Evolutionary conservation across 2,888 invertebrate genomes (phyloP).

Genomic region (Nomada ruficornis): DNA sequence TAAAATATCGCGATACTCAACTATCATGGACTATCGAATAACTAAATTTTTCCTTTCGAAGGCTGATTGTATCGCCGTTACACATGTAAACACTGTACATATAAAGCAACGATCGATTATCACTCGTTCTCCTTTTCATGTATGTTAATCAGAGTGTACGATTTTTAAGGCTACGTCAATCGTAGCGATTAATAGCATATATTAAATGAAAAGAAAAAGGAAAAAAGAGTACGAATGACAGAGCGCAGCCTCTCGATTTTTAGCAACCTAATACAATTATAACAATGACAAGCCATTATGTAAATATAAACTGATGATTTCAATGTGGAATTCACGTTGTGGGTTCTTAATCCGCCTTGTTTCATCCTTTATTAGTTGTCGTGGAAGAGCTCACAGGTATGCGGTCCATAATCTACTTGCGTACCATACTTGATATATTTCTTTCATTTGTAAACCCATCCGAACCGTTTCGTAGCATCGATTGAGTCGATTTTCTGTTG

Average conservation of each 20-base stretch:
- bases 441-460: not conserved
- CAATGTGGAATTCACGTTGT: slow-evolving; percentile 78
- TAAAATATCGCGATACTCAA: slow-evolving; percentile 36
- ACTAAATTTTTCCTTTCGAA: slow-evolving; percentile 29
- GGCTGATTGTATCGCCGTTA: slow-evolving; percentile 60
- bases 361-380: slow-evolving; percentile 81
- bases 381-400: slow-evolving; percentile 81
- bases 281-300: slow-evolving; percentile 74
- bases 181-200: slow-evolving; percentile 52
- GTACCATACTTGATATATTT: slow-evolving; percentile 4
- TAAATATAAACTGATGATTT: slow-evolving; percentile 83
- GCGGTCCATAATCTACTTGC: slow-evolving; percentile 61
- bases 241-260: slow-evolving; percentile 43
- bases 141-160: slow-evolving; percentile 65
- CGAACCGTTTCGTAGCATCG: not conserved
- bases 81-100: slow-evolving; percentile 76
- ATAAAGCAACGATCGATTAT: slow-evolving; percentile 60
- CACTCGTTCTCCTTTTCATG: slow-evolving; percentile 63
- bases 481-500: slow-evolving; percentile 15
- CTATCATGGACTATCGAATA: slow-evolving; percentile 38
- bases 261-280: slow-evolving; percentile 52
- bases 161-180: slow-evolving; percentile 46
- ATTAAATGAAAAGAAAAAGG: not conserved
- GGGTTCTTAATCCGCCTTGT: slow-evolving; percentile 79
- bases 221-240: slow-evolving; percentile 5